phyloP scores from a whole-genome alignment of 1,140 invertebrate genomes.

The Ooceraea biroi region DNA sequence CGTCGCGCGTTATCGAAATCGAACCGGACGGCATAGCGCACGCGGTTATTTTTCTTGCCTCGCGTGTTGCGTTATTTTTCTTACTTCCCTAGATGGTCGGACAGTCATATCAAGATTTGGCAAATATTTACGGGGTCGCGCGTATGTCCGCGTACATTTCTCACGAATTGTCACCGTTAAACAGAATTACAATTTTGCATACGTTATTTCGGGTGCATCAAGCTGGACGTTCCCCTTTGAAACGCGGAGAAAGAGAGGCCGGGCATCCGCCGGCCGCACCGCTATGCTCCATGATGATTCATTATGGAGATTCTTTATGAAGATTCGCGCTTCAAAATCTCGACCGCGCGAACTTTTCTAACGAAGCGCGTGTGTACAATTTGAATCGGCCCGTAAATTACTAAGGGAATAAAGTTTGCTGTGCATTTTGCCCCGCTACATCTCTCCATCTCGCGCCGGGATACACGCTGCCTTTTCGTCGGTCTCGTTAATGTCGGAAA shows the following conservation, averaged over 20 bases:
- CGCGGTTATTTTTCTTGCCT: conserved; percentile 64
- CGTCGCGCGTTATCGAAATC: conserved; percentile 39
- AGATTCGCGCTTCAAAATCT: conserved; percentile 48
- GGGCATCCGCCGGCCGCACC: no score
- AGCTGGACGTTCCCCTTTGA: neutral
- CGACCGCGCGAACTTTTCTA: conserved; percentile 39
- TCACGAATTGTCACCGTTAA: neutral
- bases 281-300: conserved; percentile 44
- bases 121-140: conserved; percentile 34
- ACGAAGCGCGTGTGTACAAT: conserved; percentile 45
- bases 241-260: neutral
- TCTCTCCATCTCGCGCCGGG: conserved; percentile 23
- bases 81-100: conserved; percentile 28
- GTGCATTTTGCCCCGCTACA: conserved; percentile 24
- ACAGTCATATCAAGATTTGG: neutral
- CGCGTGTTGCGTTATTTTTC: conserved; percentile 65
- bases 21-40: conserved; percentile 44
- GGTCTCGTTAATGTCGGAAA: conserved; percentile 36
- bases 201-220: neutral
- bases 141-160: neutral
- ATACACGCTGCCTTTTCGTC: conserved; percentile 15
- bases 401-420: conserved; percentile 45
- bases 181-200: conserved; percentile 22
- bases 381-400: conserved; percentile 57
- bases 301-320: conserved; percentile 38